Base-by-base conservation (phyloP, 1,140 invertebrate species). In the Aplysia californica region DNA sequence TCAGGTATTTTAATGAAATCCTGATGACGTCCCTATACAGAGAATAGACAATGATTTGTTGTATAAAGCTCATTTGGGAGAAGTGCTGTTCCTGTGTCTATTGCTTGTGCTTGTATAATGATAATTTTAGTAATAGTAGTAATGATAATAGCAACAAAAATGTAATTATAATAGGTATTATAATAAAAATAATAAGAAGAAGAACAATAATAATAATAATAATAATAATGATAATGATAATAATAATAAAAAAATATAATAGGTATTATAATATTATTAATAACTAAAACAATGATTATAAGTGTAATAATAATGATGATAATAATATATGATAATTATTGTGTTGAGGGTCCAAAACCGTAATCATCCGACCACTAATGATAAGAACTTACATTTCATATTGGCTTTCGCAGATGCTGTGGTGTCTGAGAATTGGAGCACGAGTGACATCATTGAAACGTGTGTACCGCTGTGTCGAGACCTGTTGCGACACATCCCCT, bases 401-500 rank as follows among this genome's bases (percentile, higher is more conserved):
- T n/a, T n/a, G 20, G 58, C 10, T 65, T 5, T 33, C 21, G 26
- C 15, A 36, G 36, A 39, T 67, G 36, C 4, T 5, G 36, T 67
- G 35, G 4, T 50, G 4, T 26, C 26, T 2, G 67, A 76, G 23
- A 29, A 21, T 35, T n/a, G 33, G 21, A 61, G 69, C 26, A 21
- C 80, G 58, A 77, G 83, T 26, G 77, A 78, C 39, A 73, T 81
- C 50, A 10, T 83, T 36, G 67, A 82, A 21, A 75, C 81, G 33
- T 73, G 77, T 67, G 41, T 79, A 6, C 21, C 29, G 21, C 64
- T 73, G 35, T 82, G 73, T 73, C 67, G 15, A 68, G 79, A 65
- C 67, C 74, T 55, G 70, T 76, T 61, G 21, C 41, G 76, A 21
- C 66, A 80, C 50, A 79, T 87, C 33, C 85, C 86, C 1, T 75